Evolutionary conservation across 2,888 invertebrate genomes (phyloP).

Genomic region (Protophormia terraenovae): DNA sequence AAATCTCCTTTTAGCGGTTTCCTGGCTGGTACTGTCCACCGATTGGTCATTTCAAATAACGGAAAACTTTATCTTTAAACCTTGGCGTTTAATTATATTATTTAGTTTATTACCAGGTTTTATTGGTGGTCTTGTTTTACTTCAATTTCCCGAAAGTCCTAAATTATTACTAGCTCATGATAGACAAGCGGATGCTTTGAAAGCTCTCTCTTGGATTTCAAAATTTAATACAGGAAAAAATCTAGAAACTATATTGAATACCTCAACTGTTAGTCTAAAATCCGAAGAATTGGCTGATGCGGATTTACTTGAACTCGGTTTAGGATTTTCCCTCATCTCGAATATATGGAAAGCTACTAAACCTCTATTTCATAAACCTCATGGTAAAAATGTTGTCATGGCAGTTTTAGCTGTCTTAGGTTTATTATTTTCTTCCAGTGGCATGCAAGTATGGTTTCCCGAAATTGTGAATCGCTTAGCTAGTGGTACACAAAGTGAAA

Average conservation of each 20-base stretch:
- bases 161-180: slow-evolving; percentile 74
- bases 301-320: slow-evolving; percentile 66
- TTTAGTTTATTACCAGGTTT: slow-evolving; percentile 74
- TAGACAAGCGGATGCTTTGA: slow-evolving; percentile 70
- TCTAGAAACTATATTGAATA: slow-evolving; percentile 70
- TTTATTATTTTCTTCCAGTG: slow-evolving; percentile 77
- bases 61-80: slow-evolving; percentile 73
- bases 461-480: slow-evolving; percentile 79
- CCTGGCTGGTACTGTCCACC: slow-evolving; percentile 75
- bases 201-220: slow-evolving; percentile 75
- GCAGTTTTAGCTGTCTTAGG: slow-evolving; percentile 73
- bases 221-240: slow-evolving; percentile 72
- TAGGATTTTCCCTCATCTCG: slow-evolving; percentile 71
- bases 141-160: slow-evolving; percentile 75
- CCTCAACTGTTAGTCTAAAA: slow-evolving; percentile 68
- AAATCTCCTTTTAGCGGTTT: slow-evolving; percentile 72
- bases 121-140: slow-evolving; percentile 72
- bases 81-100: slow-evolving; percentile 76
- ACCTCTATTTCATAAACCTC: slow-evolving; percentile 76
- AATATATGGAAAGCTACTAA: slow-evolving; percentile 74
- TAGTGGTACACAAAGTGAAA: slow-evolving; percentile 41
- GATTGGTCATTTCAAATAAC: slow-evolving; percentile 74
- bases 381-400: slow-evolving; percentile 72
- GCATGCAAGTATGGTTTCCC: slow-evolving; percentile 80
- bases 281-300: slow-evolving; percentile 71